phyloP scores from a whole-genome alignment of 2,888 invertebrate genomes.

The Drosophila nr. medialis region DNA sequence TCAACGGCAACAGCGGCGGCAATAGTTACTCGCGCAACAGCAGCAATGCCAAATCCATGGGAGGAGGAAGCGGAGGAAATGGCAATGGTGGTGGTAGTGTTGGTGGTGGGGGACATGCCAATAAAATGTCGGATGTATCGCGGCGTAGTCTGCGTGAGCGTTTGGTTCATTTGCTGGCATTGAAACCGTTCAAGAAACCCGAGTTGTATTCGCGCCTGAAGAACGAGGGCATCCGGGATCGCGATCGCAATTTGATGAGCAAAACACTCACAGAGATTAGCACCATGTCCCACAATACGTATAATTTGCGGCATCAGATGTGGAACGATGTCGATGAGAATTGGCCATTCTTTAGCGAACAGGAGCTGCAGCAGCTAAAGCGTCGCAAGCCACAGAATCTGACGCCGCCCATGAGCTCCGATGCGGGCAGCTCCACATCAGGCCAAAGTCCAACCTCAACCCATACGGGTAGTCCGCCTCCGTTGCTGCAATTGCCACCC shows the following conservation, averaged over 20 bases:
- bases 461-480: conserved; percentile 90
- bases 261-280: conserved; percentile 93
- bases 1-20: conserved; percentile 44
- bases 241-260: conserved; percentile 91
- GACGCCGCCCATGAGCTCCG: conserved; percentile 94
- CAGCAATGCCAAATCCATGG: conserved; percentile 51
- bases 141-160: conserved; percentile 90
- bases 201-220: conserved; percentile 93
- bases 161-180: conserved; percentile 96
- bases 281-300: conserved; percentile 92
- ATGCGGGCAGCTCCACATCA: conserved; percentile 90
- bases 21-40: conserved; percentile 55
- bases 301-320: conserved; percentile 92
- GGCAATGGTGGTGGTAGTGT: conserved; percentile 30
- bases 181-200: conserved; percentile 96
- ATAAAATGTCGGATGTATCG: conserved; percentile 83
- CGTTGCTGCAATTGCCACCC: conserved; percentile 71
- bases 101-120: conserved; percentile 36
- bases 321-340: conserved; percentile 97
- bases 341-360: conserved; percentile 97
- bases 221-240: conserved; percentile 94
- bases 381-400: conserved; percentile 96
- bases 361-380: conserved; percentile 94
- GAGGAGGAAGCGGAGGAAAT: conserved; percentile 25
- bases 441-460: conserved; percentile 92